Conservation (phyloP, 2,888 invertebrate species). For the Eulithis prunata region DNA sequence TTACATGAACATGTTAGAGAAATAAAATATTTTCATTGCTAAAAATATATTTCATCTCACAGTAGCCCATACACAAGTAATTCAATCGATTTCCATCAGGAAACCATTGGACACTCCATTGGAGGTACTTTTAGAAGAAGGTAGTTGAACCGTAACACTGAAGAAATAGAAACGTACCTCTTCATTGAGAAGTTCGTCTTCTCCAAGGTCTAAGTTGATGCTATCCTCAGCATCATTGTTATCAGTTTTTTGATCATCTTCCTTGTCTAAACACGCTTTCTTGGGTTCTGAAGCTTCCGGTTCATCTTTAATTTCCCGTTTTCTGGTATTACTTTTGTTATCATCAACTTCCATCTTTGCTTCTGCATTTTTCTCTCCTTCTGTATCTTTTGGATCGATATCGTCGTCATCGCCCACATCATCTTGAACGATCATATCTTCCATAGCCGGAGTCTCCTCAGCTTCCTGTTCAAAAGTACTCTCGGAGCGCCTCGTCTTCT, state of each 20-base stretch:
- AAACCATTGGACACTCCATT: slow-evolving; percentile 55
- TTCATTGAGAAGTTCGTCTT: slow-evolving; percentile 91
- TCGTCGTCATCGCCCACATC: slow-evolving; percentile 77
- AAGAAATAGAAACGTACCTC: slow-evolving; percentile 87
- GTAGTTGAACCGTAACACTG: slow-evolving; percentile 70
- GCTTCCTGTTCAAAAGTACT: slow-evolving; percentile 69
- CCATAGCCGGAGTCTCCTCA: slow-evolving; percentile 75
- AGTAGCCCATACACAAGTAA: neutral
- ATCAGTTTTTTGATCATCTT: slow-evolving; percentile 74
- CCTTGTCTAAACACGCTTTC: slow-evolving; percentile 72
- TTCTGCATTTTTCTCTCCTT: slow-evolving; percentile 43
- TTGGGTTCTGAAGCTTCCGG: slow-evolving; percentile 65
- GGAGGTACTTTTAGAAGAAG: slow-evolving; percentile 55
- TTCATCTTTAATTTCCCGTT: slow-evolving; percentile 70
- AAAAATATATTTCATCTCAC: slow-evolving; percentile 43
- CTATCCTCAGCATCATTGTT: slow-evolving; percentile 91
- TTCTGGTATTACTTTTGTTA: slow-evolving; percentile 61
- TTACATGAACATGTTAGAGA: slow-evolving; percentile 49
- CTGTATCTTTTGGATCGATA: slow-evolving; percentile 47
- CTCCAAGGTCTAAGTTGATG: slow-evolving; percentile 91
- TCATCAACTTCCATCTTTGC: slow-evolving; percentile 68
- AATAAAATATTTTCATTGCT: slow-evolving; percentile 48
- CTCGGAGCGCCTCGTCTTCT: slow-evolving; percentile 74
- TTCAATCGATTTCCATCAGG: slow-evolving; percentile 73
- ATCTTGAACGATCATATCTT: slow-evolving; percentile 80